Conservation (phyloP, 2,113 vertebrate species). For the Taxidea taxus region DNA sequence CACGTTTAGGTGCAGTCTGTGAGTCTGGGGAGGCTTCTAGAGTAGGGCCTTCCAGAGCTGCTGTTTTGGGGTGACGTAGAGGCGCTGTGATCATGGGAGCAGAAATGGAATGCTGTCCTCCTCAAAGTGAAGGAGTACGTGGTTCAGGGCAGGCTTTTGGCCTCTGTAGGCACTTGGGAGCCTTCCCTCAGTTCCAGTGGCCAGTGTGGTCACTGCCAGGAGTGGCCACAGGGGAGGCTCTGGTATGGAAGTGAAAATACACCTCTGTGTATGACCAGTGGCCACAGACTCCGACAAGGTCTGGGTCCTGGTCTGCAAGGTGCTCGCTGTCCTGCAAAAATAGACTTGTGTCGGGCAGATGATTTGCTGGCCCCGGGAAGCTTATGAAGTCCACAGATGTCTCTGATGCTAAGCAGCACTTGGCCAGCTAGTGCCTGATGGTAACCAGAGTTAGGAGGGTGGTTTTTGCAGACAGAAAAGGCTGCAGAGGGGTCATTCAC, state of each 20-base stretch:
- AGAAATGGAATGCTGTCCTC: background rate
- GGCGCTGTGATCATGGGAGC: background rate
- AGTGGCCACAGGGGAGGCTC: background rate
- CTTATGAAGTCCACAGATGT: background rate
- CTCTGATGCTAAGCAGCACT: background rate
- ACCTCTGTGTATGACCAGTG: background rate
- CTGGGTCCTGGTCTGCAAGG: background rate
- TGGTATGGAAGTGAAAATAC: background rate
- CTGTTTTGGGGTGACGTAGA: background rate
- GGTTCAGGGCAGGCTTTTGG: background rate
- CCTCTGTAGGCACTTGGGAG: background rate
- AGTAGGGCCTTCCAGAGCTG: background rate
- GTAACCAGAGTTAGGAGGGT: background rate
- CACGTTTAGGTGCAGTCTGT: background rate
- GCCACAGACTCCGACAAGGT: background rate
- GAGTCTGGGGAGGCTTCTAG: background rate
- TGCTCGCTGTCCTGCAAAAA: background rate
- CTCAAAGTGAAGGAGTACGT: background rate
- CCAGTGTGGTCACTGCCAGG: background rate
- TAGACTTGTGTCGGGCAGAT: background rate
- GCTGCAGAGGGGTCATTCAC: background rate
- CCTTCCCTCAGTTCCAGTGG: background rate
- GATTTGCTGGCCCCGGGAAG: background rate
- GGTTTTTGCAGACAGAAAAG: background rate
- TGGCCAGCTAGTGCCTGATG: background rate